These are phyloP conservation scores for Zeus faber DNA, from an alignment of 2,113 vertebrate genomes.

Conservation along the genomic window DNA sequence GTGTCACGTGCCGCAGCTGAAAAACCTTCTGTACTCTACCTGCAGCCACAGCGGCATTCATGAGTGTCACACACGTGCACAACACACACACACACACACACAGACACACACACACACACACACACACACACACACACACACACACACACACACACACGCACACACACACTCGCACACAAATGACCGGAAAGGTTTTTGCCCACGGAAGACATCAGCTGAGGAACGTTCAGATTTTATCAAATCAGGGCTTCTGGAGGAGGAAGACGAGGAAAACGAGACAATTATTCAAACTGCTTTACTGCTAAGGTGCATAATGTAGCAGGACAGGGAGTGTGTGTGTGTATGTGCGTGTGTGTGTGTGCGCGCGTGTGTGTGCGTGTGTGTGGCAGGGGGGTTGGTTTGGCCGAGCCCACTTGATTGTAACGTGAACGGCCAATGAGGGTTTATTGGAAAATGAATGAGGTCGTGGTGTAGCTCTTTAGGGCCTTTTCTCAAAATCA, in stretches of 20 bases:
- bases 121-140: not conserved
- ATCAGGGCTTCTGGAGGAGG: not conserved
- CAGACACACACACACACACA: conserved; percentile 5
- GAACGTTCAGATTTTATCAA: not conserved
- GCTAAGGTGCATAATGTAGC: not conserved
- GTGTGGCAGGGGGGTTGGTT: no score
- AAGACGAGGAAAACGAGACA: not conserved
- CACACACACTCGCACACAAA: not conserved
- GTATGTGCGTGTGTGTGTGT: no score
- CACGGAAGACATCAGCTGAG: not conserved
- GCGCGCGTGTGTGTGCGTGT: no score
- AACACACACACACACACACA: conserved; percentile 12
- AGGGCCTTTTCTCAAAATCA: no score
- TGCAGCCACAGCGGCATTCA: no score
- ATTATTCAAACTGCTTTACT: not conserved
- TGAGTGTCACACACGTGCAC: not conserved
- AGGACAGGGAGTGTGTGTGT: not conserved
- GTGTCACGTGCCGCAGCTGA: no score
- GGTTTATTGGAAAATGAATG: no score
- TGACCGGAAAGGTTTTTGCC: no score
- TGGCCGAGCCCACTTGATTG: no score
- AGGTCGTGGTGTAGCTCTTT: no score
- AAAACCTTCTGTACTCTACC: no score
- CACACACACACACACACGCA: not conserved
- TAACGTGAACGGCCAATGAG: no score